phyloP scores from a whole-genome alignment of 2,113 vertebrate genomes.

The Megaptera novaeangliae region DNA sequence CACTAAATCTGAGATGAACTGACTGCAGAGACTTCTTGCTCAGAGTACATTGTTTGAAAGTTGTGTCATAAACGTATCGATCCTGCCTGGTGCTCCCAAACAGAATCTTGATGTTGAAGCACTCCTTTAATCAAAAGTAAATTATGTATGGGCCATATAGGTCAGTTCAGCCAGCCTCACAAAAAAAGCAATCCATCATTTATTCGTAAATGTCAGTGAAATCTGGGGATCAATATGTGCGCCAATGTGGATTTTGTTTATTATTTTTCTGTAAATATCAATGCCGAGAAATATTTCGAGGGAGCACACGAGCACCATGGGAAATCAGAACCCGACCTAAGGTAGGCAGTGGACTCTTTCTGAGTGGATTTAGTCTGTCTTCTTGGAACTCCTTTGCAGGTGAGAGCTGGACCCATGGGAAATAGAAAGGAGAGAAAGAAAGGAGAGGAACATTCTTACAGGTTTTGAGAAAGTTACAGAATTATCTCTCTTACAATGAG shows the following conservation, averaged over 20 bases:
- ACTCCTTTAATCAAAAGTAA: constrained; percentile 88
- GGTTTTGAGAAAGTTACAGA: background rate
- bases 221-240: constrained; percentile 79
- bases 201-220: constrained; percentile 86
- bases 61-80: constrained; percentile 82
- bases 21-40: constrained; percentile 40
- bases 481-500: background rate
- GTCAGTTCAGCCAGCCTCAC: constrained; percentile 77
- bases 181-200: constrained; percentile 84
- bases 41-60: constrained; percentile 76
- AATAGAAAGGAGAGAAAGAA: background rate
- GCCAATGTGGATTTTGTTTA: constrained; percentile 71
- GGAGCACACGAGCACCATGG: background rate
- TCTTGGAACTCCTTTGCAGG: background rate
- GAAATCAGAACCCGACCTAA: constrained; percentile 28
- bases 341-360: background rate
- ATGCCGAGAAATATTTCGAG: constrained; percentile 20
- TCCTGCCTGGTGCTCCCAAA: constrained; percentile 57
- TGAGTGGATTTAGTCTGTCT: background rate
- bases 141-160: constrained; percentile 85
- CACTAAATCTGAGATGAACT: background rate
- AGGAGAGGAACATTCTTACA: background rate
- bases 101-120: constrained; percentile 78
- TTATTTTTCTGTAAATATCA: constrained; percentile 75
- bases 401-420: background rate